phyloP scores from a whole-genome alignment of 92 coral and sea anemone species.

The Epizoanthus fatuus region DNA sequence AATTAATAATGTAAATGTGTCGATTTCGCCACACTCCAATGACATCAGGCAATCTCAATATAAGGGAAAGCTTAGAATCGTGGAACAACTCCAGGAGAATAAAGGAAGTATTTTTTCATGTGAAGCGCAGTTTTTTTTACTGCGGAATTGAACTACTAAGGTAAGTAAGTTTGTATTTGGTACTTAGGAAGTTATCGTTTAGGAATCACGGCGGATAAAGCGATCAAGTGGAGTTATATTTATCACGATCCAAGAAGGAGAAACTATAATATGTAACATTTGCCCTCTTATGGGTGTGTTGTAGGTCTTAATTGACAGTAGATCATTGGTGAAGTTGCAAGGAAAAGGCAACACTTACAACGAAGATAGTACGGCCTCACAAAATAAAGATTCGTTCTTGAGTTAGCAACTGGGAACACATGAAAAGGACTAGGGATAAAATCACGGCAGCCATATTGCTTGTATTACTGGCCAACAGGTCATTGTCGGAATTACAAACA shows the following conservation, averaged over 20 bases:
- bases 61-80: conserved; percentile 4
- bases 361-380: too few relatives aligned
- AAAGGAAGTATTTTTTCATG: not conserved
- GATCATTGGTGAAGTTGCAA: not conserved
- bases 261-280: not conserved
- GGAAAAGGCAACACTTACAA: not conserved
- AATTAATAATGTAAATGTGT: conserved; percentile 19
- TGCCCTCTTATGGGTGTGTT: not conserved
- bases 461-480: conserved; percentile 26
- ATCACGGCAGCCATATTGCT: conserved; percentile 28
- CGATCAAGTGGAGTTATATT: not conserved
- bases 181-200: not conserved
- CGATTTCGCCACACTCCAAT: conserved; percentile 41
- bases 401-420: not conserved
- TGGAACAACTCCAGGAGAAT: not conserved
- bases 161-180: not conserved
- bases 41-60: conserved; percentile 35
- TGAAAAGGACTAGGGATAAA: not conserved
- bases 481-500: conserved; percentile 5
- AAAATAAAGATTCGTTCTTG: not conserved
- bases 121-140: conserved; percentile 48
- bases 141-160: conserved; percentile 32
- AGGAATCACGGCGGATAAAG: not conserved
- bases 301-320: not conserved
- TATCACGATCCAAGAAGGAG: not conserved